Base-by-base conservation (phyloP, 2,113 vertebrate species). In the Ancistrus triradiatus region DNA sequence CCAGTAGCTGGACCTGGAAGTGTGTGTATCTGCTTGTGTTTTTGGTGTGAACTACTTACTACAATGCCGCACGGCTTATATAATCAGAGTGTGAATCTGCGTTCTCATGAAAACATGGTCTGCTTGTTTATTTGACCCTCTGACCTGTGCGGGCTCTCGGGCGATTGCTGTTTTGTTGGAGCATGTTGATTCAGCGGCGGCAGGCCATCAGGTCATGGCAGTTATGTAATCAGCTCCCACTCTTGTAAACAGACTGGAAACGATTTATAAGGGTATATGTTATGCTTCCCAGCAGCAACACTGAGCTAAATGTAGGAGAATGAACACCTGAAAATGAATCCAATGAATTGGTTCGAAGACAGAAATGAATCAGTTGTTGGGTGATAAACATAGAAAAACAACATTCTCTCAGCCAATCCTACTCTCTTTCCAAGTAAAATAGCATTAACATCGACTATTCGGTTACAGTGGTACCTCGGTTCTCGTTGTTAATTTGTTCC, bases 141-240 rank as follows among this genome's bases (percentile, higher is more conserved):
- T 60, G 37, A 44, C 33, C 21, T n/a, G 22, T 25, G 11, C 43
- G 19, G 6, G 35, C 14, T 47, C n/a, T 13, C n/a, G 0, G n/a
- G 22, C 9, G 8, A 17, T 49, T 15, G 9, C 19, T 7, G 11
- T 7, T 40, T 46, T 7, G 25, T 65, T 51, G 42, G 18, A 46
- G 51, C 56, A 17, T 49, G 63, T 57, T 66, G 43, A 58, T 49
- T 55, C 33, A 66, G 61, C 38, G 31, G 25, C 22, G 15, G 11
- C 22, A 38, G 61, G 49, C 40, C 25, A 44, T 21, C 14, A 44
- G 38, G 49, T 63, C 49, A 44, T 22, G 11, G 25, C 37, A 31
- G 24, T 63, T 53, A 44, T n/a, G 31, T 53, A 63, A 63, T 44
- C 24, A 19, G 21, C 49, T 51, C 38, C 18, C 3, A 17, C 18